These are phyloP conservation scores for Diplodus sargus DNA, from an alignment of 2,797 vertebrate species.

Conservation along the genomic window DNA sequence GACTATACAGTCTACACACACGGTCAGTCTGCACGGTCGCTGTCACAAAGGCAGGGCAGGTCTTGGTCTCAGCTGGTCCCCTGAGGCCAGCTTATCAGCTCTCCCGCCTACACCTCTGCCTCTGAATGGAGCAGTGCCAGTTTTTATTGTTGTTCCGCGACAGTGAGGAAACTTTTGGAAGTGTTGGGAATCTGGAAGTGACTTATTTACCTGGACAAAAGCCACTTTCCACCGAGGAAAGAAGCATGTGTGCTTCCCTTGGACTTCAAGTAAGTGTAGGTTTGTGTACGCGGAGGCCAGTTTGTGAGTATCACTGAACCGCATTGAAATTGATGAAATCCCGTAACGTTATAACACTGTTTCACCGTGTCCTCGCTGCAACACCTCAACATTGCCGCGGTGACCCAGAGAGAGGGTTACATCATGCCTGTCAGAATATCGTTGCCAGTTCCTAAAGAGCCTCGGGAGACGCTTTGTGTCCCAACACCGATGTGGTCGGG, in stretches of 20 bases:
- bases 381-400: slow-evolving; percentile 36
- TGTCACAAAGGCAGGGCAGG: slow-evolving; percentile 1
- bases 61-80: slow-evolving; percentile 28
- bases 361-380: slow-evolving; percentile 26
- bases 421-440: slow-evolving; percentile 57
- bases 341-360: slow-evolving; percentile 13
- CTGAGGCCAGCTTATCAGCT: slow-evolving; percentile 65
- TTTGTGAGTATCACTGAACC: slow-evolving; percentile 8
- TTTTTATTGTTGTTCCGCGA: slow-evolving; percentile 62
- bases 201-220: slow-evolving; percentile 65
- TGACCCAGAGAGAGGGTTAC: slow-evolving; percentile 57
- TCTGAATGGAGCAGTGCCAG: slow-evolving; percentile 51
- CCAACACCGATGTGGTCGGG: slow-evolving; percentile 44
- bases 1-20: neutral
- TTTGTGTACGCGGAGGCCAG: neutral
- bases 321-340: slow-evolving; percentile 31
- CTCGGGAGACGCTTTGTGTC: slow-evolving; percentile 53
- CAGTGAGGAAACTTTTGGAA: slow-evolving; percentile 38
- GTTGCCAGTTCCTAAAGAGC: slow-evolving; percentile 47
- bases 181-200: slow-evolving; percentile 61
- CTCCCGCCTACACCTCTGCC: slow-evolving; percentile 30
- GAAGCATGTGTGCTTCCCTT: slow-evolving; percentile 64
- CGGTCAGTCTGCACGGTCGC: neutral
- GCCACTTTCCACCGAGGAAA: slow-evolving; percentile 67
- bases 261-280: slow-evolving; percentile 26